phyloP scores from a whole-genome alignment of 2,888 invertebrate species.

The Lydus trimaculatus region DNA sequence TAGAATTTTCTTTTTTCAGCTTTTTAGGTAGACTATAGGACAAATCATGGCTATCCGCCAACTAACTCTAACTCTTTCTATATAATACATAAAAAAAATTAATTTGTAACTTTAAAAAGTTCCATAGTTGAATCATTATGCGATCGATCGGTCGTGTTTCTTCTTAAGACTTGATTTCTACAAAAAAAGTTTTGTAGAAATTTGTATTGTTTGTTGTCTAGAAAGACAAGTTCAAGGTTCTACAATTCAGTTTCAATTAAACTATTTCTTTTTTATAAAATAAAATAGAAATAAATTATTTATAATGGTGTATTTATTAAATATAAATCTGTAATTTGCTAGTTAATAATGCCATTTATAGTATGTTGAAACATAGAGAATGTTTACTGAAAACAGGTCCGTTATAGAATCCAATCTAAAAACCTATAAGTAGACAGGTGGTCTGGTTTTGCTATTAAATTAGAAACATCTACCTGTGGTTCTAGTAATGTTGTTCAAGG shows the following conservation, averaged over 20 bases:
- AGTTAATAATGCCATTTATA: not conserved
- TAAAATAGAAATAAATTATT: not conserved
- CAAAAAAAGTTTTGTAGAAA: not conserved
- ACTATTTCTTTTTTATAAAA: not conserved
- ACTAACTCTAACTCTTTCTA: not conserved
- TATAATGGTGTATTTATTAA: not conserved
- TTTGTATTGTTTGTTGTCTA: not conserved
- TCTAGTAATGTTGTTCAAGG: not conserved
- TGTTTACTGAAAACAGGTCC: not conserved
- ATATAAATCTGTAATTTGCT: not conserved
- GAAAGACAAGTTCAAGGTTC: slow-evolving; percentile 7
- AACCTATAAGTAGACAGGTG: not conserved
- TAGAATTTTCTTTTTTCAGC: not conserved
- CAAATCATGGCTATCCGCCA: not conserved
- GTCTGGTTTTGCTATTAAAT: not conserved
- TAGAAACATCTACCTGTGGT: not conserved
- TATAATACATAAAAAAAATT: not conserved
- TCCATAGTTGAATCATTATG: not conserved
- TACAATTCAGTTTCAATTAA: not conserved
- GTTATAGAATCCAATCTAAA: not conserved
- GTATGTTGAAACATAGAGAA: not conserved
- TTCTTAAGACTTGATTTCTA: not conserved
- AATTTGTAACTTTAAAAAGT: not conserved
- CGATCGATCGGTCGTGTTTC: not conserved
- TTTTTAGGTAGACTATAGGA: not conserved